These are phyloP conservation scores for Pempheris klunzingeri DNA, from an alignment of 2,797 vertebrate genomes.

Conservation along the genomic window DNA sequence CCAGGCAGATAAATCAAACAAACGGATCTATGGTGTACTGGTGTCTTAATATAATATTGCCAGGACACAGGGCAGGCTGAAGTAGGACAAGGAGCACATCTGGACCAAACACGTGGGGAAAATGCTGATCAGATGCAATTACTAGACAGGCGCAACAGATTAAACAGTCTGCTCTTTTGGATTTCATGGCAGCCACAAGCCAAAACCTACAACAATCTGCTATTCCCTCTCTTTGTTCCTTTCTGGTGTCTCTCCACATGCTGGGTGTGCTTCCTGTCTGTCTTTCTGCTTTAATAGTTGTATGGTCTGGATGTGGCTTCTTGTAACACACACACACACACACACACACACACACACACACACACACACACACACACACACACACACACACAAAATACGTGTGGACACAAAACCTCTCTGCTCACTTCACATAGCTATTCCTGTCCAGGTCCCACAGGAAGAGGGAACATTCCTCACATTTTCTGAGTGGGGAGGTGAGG, in stretches of 20 bases:
- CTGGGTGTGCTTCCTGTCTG: slow-evolving; percentile 72
- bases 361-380: slow-evolving; percentile 33
- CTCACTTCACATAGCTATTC: slow-evolving; percentile 69
- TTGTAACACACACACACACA: slow-evolving; percentile 21
- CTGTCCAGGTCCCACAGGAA: slow-evolving; percentile 86
- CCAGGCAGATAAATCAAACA: slow-evolving; percentile 70
- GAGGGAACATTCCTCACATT: slow-evolving; percentile 86
- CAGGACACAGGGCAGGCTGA: slow-evolving; percentile 18
- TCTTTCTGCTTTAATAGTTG: slow-evolving; percentile 61
- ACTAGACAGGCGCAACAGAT: slow-evolving; percentile 68
- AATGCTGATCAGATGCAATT: slow-evolving; percentile 68
- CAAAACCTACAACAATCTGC: slow-evolving; percentile 31
- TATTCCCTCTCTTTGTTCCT: slow-evolving; percentile 54
- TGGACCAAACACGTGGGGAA: slow-evolving; percentile 57
- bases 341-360: slow-evolving; percentile 25
- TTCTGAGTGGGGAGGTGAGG: slow-evolving; percentile 73
- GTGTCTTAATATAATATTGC: slow-evolving; percentile 63
- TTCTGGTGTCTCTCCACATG: slow-evolving; percentile 61
- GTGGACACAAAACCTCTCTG: slow-evolving; percentile 26
- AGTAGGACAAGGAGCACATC: slow-evolving; percentile 54
- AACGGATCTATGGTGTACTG: slow-evolving; percentile 38
- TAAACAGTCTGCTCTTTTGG: slow-evolving; percentile 58
- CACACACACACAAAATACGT: slow-evolving; percentile 19
- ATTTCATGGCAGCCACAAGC: slow-evolving; percentile 45
- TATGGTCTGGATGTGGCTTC: slow-evolving; percentile 49